A percentile compares a stretch with the other conserved stretches of the same genome.
Evolutionary conservation across 2,797 vertebrate genomes (phyloP).

Genomic region (Saxicola maurus): DNA sequence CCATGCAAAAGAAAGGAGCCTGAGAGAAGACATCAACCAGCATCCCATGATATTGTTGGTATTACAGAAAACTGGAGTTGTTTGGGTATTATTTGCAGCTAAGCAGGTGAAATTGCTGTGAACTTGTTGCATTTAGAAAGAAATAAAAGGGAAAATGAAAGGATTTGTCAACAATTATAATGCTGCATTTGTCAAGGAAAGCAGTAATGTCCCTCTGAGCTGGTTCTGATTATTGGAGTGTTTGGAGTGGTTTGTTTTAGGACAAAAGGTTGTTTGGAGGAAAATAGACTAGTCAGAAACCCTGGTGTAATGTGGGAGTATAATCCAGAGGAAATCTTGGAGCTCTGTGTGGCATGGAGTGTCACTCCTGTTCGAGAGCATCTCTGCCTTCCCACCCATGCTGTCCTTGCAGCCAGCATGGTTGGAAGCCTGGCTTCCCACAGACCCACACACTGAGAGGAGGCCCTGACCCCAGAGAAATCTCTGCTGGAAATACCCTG

Average conservation of each 20-base stretch:
- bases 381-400: neutral
- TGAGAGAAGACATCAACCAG: neutral
- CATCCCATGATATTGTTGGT: neutral
- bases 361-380: neutral
- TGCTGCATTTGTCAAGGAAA: neutral
- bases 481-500: neutral
- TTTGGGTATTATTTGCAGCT: neutral
- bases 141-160: neutral
- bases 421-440: neutral
- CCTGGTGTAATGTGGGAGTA: neutral
- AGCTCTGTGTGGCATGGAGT: neutral
- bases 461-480: neutral
- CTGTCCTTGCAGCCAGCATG: neutral
- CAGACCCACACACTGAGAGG: neutral
- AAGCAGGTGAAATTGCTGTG: neutral
- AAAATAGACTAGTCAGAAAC: neutral
- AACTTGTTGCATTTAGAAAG: neutral
- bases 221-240: neutral
- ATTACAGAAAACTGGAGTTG: neutral
- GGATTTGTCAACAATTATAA: slow-evolving; percentile 3
- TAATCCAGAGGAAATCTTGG: neutral
- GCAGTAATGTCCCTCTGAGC: neutral
- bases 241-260: slow-evolving; percentile 13
- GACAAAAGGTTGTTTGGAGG: slow-evolving; percentile 5
- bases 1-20: neutral